phyloP scores from a whole-genome alignment of 2,797 vertebrate species.

The Bradypus variegatus region DNA sequence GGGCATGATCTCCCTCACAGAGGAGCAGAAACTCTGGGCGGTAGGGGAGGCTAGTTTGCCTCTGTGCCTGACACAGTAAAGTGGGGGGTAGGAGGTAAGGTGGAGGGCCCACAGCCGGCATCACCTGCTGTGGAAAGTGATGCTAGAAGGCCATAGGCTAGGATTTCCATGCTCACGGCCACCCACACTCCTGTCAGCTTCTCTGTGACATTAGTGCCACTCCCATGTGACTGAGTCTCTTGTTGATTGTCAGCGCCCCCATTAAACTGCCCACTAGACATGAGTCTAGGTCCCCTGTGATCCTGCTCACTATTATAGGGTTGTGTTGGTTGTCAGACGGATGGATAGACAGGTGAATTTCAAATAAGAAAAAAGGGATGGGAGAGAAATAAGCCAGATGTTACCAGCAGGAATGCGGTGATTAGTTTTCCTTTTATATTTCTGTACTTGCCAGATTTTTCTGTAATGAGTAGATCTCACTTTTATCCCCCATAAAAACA shows the following conservation, averaged over 20 bases:
- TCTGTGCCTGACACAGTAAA: not conserved
- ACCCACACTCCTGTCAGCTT: not conserved
- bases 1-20: not conserved
- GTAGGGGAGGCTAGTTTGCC: not conserved
- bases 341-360: not conserved
- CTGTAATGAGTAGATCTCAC: not conserved
- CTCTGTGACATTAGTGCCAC: not conserved
- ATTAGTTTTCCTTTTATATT: constrained; percentile 3
- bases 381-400: not conserved
- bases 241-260: not conserved
- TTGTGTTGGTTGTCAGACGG: not conserved
- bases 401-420: not conserved
- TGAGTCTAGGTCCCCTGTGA: not conserved
- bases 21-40: not conserved
- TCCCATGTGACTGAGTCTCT: not conserved
- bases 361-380: not conserved
- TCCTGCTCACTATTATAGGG: not conserved
- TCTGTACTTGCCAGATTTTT: not conserved
- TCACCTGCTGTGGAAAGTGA: not conserved
- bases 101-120: not conserved
- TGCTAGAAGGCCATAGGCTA: not conserved
- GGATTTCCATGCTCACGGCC: not conserved
- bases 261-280: not conserved
- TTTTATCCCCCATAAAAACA: not conserved
- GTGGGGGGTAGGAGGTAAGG: not conserved